Evolutionary conservation across 2,888 invertebrate species (phyloP).

Genomic region (Sinodicranocentrus sp.): DNA sequence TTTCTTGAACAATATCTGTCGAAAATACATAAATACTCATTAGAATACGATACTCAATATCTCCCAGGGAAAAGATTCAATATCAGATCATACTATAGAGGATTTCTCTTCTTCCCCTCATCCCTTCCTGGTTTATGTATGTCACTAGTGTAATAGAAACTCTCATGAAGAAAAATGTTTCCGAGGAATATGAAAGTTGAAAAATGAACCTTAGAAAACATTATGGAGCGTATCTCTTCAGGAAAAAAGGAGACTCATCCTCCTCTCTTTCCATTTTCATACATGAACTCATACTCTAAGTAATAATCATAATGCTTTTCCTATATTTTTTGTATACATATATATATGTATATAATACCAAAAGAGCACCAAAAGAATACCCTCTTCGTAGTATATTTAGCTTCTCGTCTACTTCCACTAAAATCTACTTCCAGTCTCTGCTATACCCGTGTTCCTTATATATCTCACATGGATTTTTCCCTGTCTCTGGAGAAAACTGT

Average conservation of each 20-base stretch:
- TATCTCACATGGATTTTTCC: not conserved
- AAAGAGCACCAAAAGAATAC: too few relatives aligned
- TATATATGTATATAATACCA: too few relatives aligned
- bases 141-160: slow-evolving; percentile 55
- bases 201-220: slow-evolving; percentile 57
- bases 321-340: too few relatives aligned
- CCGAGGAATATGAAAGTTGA: slow-evolving; percentile 38
- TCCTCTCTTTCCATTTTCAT: slow-evolving; percentile 39
- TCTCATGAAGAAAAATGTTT: slow-evolving; percentile 55
- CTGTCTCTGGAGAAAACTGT: slow-evolving; percentile 58
- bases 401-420: too few relatives aligned
- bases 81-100: not conserved
- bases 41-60: not conserved
- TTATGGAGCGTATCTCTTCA: slow-evolving; percentile 62
- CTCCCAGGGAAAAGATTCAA: not conserved
- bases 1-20: too few relatives aligned
- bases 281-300: not conserved
- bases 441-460: too few relatives aligned
- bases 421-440: too few relatives aligned
- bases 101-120: not conserved
- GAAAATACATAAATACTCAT: slow-evolving; percentile 12
- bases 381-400: too few relatives aligned
- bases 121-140: slow-evolving; percentile 39
- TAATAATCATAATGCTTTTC: slow-evolving; percentile 2
- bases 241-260: slow-evolving; percentile 57